Evolutionary conservation across 2,113 vertebrate species (phyloP).

Genomic region (Drymodes brunneopygia): DNA sequence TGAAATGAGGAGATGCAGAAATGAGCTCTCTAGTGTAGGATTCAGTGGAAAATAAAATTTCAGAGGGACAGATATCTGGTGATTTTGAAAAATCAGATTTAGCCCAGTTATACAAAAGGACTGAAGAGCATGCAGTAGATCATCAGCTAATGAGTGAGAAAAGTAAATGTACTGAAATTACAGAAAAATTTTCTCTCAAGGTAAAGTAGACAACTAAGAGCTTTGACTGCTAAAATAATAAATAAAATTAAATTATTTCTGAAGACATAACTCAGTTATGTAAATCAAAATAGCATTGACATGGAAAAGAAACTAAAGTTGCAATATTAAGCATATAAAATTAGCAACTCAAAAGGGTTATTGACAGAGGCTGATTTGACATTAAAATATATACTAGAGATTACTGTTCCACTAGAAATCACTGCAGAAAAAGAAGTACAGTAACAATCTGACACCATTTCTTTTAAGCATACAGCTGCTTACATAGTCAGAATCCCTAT

Average conservation of each 20-base stretch:
- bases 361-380: not conserved
- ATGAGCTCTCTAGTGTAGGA: not conserved
- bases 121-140: not conserved
- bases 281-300: not conserved
- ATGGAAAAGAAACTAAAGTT: not conserved
- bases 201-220: not conserved
- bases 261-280: not conserved
- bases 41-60: not conserved
- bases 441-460: not conserved
- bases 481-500: not conserved
- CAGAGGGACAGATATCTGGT: not conserved
- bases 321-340: not conserved
- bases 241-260: not conserved
- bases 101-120: not conserved
- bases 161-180: not conserved
- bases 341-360: not conserved
- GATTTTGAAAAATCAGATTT: not conserved
- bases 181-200: not conserved
- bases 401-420: not conserved
- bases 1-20: not conserved
- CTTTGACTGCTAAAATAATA: not conserved
- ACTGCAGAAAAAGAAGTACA: not conserved
- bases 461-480: not conserved
- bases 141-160: not conserved
- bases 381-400: not conserved